Evolutionary conservation across 1,140 invertebrate genomes (phyloP).

Genomic region (Calephelis virginiensis): DNA sequence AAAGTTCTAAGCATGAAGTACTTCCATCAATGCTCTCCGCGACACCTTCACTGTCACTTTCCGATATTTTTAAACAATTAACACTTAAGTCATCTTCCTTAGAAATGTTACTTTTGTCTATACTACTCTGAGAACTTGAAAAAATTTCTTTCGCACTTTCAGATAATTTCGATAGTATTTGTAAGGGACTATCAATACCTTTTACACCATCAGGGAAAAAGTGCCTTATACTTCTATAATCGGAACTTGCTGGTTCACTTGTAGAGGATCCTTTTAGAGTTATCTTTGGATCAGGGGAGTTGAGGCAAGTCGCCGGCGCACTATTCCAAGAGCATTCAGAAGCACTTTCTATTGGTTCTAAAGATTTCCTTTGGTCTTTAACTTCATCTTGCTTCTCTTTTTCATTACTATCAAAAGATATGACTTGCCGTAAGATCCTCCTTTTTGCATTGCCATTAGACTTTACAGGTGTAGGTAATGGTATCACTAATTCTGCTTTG

Average conservation of each 20-base stretch:
- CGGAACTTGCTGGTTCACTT: conserved; percentile 71
- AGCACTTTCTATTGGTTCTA: conserved; percentile 36
- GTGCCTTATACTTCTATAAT: conserved; percentile 59
- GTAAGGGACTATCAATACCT: conserved; percentile 65
- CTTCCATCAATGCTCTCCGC: conserved; percentile 71
- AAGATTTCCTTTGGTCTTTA: conserved; percentile 36
- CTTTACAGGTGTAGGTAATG: conserved; percentile 67
- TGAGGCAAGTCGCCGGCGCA: conserved; percentile 82
- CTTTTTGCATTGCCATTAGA: conserved; percentile 60
- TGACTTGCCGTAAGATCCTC: conserved; percentile 71
- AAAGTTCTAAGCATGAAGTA: conserved; percentile 71
- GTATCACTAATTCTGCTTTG: conserved; percentile 80
- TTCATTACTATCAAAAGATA: conserved; percentile 63
- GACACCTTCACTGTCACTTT: conserved; percentile 73
- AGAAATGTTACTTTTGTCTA: conserved; percentile 55
- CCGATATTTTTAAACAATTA: conserved; percentile 68
- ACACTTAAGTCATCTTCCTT: conserved; percentile 71
- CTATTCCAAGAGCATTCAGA: conserved; percentile 68
- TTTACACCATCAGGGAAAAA: conserved; percentile 73
- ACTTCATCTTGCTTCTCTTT: conserved; percentile 64
- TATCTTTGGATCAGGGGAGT: conserved; percentile 76
- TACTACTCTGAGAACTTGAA: conserved; percentile 61
- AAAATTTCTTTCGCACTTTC: conserved; percentile 77
- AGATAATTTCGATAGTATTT: conserved; percentile 69
- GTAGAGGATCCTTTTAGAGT: conserved; percentile 45